Percentiles rank a stretch among this genome's conserved stretches.
These are phyloP conservation scores for Mesitornis unicolor DNA, from an alignment of 2,113 vertebrate species.

Conservation along the genomic window DNA sequence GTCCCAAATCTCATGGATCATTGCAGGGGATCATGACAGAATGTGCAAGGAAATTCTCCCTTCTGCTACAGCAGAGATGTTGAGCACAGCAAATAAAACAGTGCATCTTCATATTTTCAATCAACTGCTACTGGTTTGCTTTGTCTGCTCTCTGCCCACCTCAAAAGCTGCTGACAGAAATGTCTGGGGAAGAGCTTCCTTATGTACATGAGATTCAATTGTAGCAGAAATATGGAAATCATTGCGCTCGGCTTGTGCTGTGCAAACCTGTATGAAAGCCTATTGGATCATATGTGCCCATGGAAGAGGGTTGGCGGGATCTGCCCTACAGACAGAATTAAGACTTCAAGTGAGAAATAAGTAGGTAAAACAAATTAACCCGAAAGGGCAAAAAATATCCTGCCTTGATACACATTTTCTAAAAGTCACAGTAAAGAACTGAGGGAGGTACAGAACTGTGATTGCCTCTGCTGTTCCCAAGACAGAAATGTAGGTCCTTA, in stretches of 20 bases:
- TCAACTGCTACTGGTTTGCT: background rate
- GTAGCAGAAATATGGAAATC: background rate
- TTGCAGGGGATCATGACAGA: background rate
- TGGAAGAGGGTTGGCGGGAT: background rate
- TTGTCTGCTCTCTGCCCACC: background rate
- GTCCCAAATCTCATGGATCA: background rate
- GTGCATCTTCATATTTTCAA: background rate
- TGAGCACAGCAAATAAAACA: background rate
- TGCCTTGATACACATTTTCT: background rate
- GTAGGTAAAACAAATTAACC: slow-evolving; percentile 40
- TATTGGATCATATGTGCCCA: background rate
- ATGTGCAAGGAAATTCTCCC: background rate
- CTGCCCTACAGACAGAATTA: slow-evolving; percentile 12
- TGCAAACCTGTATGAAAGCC: background rate
- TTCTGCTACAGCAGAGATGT: background rate
- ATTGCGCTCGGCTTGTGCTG: background rate
- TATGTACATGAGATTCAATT: background rate
- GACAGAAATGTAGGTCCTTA: background rate
- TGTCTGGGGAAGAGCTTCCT: background rate
- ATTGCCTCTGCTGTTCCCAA: background rate
- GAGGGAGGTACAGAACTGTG: background rate
- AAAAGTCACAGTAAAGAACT: background rate
- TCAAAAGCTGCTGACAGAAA: background rate
- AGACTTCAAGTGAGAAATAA: background rate
- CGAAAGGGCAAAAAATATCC: background rate